A percentile compares a stretch with the other conserved stretches of the same genome.
phyloP scores from a whole-genome alignment of 53 echinoderm and acorn worm genomes.

The Stichopus horrens region DNA sequence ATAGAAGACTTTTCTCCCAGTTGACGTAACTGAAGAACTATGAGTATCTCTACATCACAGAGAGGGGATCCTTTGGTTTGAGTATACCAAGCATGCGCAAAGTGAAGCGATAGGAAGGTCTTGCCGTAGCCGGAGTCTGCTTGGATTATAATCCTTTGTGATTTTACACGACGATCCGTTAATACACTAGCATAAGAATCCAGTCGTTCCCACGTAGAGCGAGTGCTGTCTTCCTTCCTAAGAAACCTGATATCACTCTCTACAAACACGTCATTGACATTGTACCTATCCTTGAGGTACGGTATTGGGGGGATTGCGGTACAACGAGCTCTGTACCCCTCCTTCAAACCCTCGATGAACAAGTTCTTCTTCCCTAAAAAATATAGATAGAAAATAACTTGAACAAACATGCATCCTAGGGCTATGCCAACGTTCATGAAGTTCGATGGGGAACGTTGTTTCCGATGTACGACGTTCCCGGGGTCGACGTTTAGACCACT shows the following conservation, averaged over 20 bases:
- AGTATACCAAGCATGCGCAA: constrained; percentile 24
- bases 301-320: not conserved
- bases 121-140: constrained; percentile 33
- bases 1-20: not conserved
- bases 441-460: constrained; percentile 14
- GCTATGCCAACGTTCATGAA: constrained; percentile 14
- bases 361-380: constrained; percentile 21
- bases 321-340: constrained; percentile 33
- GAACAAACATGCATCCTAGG: constrained; percentile 12
- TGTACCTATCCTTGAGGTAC: constrained; percentile 31
- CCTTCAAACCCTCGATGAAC: constrained; percentile 34
- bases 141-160: constrained; percentile 24
- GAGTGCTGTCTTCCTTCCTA: constrained; percentile 25
- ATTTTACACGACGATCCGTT: constrained; percentile 10
- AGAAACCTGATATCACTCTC: constrained; percentile 34
- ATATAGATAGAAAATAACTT: constrained; percentile 22
- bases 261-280: constrained; percentile 36
- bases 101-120: constrained; percentile 25
- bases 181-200: constrained; percentile 25
- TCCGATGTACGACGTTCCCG: not conserved
- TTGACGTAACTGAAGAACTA: constrained; percentile 12
- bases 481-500: constrained; percentile 17
- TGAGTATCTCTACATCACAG: constrained; percentile 30
- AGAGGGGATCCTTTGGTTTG: constrained; percentile 16
- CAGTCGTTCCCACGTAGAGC: constrained; percentile 34